Base-by-base conservation (phyloP, 2,888 invertebrate genomes). In the Alloscopus bannaensis region DNA sequence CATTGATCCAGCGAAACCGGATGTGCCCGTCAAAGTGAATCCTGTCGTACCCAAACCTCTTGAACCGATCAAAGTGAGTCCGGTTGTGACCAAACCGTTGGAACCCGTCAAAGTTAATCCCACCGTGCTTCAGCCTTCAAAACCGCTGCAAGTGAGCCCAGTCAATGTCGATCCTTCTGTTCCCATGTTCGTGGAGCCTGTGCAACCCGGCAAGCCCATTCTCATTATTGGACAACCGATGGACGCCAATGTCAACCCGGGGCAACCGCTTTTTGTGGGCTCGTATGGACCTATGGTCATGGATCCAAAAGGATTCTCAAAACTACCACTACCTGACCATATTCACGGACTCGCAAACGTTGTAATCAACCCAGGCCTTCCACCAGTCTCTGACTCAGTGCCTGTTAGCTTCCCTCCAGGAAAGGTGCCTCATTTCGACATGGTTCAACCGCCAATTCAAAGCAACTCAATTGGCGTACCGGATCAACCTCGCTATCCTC, bases 101-200 rank as follows among this genome's bases (percentile, higher is more conserved):
- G 71, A 79, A 40, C 77, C 77, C 3, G 26, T 78, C 18, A 78
- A 78, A 70, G 70, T 78, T 11, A 65, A 45, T 3, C 80, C 80
- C 13, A 50, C 65, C 6, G 3, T 65, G 13, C 2, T 59, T 1
- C 59, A 76, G 13, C 69, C 65, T 2, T 52, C 68, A 6, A 62
- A 47, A 22, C 75, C 80, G n/a, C 18, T 80, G 18, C 45, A 40
- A 42, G 57, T 80, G 3, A 55, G 31, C 20, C 80, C 80, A 31
- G 42, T 55, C 18, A 45, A 64, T 24, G 22, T 66, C 3, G 26
- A 64, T 1, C 80, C 73, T n/a, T n/a, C 29, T n/a, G 6, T 8
- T 11, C 80, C 80, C 1, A 16, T 80, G 0, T 24, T 22, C 1
- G 60, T 73, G 13, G 64, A 57, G 28, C 76, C 81, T 16, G 22